These are phyloP conservation scores for Mohoua ochrocephala DNA, from an alignment of 2,113 vertebrate genomes.

Conservation along the genomic window DNA sequence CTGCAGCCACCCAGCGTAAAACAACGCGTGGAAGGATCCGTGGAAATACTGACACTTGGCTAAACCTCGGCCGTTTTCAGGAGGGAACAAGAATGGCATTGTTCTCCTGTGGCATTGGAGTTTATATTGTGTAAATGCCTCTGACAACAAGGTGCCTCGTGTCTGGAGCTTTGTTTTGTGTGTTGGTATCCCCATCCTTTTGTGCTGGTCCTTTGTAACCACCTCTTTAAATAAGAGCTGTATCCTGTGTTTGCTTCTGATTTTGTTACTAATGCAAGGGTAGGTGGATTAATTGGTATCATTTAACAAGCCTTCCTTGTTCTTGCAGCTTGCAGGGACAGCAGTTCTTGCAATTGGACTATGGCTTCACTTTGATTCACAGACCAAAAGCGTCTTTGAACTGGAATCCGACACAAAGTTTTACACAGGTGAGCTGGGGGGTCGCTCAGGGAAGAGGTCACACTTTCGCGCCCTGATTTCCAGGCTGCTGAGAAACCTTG, in stretches of 20 bases:
- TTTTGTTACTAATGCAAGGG: not conserved
- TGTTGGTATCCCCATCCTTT: not conserved
- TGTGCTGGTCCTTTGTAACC: not conserved
- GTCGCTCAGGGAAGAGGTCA: not conserved
- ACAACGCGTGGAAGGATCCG: not conserved
- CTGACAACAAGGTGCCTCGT: not conserved
- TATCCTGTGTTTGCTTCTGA: not conserved
- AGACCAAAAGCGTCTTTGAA: conserved; percentile 84
- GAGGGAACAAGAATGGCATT: not conserved
- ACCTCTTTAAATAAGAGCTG: not conserved
- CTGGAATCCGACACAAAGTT: conserved; percentile 73
- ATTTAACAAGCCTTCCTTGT: not conserved
- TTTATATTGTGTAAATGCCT: not conserved
- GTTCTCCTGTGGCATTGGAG: not conserved
- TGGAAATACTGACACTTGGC: not conserved
- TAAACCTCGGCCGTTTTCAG: not conserved
- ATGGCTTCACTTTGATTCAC: conserved; percentile 91
- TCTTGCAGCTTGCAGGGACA: conserved; percentile 85
- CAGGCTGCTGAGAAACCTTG: not conserved
- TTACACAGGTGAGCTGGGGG: conserved; percentile 80
- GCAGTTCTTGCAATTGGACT: conserved; percentile 87
- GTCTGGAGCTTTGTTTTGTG: not conserved
- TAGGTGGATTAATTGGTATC: not conserved
- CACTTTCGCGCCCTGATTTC: rapidly evolving
- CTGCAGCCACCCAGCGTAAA: not conserved